Evolutionary conservation across 2,113 vertebrate genomes (phyloP).

Genomic region (Cygnus buccinator): DNA sequence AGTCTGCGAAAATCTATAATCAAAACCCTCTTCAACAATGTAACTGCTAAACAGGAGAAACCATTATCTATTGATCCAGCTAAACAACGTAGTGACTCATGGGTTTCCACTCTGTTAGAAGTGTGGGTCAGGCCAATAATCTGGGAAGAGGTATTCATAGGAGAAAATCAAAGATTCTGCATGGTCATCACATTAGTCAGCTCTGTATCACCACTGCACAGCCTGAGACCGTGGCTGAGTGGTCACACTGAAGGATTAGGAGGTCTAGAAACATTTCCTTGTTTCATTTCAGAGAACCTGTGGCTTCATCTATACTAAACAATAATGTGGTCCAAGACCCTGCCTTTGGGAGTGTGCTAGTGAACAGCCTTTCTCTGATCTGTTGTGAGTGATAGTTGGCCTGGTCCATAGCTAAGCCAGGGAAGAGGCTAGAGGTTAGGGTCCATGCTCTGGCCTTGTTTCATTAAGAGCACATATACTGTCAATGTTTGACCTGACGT

Average conservation of each 20-base stretch:
- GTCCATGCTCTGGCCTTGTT: neutral
- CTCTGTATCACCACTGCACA: neutral
- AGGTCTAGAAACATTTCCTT: neutral
- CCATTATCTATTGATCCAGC: slow-evolving; percentile 4
- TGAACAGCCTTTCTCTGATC: neutral
- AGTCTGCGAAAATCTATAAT: slow-evolving; percentile 2
- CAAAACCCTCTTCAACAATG: neutral
- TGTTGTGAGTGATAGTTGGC: neutral
- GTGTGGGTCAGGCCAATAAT: neutral
- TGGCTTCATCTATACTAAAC: neutral
- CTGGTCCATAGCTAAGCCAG: neutral
- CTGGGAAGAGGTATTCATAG: neutral
- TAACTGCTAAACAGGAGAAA: neutral
- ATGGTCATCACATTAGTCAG: neutral
- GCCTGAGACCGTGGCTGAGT: neutral
- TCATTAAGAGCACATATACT: neutral
- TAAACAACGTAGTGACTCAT: neutral
- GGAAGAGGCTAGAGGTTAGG: neutral
- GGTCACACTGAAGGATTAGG: neutral
- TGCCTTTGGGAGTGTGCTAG: neutral
- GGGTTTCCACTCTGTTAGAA: neutral
- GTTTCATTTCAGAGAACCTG: neutral
- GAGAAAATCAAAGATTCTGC: slow-evolving; percentile 20
- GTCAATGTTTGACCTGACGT: neutral
- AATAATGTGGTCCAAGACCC: neutral